These are phyloP conservation scores for Crotalus tigris DNA, from an alignment of 2,113 vertebrate genomes.

Conservation along the genomic window DNA sequence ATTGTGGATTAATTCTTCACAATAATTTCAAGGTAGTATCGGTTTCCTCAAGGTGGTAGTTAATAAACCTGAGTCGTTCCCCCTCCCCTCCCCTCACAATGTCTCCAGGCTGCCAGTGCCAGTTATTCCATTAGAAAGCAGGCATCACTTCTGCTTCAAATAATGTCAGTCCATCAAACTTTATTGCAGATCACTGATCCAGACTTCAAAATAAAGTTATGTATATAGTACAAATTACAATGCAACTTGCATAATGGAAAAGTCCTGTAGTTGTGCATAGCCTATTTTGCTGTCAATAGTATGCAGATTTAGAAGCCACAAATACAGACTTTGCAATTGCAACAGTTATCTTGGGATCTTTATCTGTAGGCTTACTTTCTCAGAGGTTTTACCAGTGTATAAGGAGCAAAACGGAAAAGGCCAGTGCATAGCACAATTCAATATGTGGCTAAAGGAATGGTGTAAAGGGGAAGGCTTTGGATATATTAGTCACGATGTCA, in stretches of 20 bases:
- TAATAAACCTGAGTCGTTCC: constrained; percentile 25
- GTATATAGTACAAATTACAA: neutral
- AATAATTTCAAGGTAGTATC: constrained; percentile 12
- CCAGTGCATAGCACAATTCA: too few relatives aligned
- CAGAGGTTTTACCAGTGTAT: too few relatives aligned
- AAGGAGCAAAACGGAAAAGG: too few relatives aligned
- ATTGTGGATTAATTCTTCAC: constrained; percentile 40
- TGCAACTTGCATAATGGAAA: neutral
- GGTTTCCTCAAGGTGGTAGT: constrained; percentile 16
- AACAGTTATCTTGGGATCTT: neutral
- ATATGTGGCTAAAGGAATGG: too few relatives aligned
- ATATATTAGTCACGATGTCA: too few relatives aligned
- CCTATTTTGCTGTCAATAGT: neutral
- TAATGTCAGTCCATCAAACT: neutral
- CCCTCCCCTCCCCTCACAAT: neutral
- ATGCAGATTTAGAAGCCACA: neutral
- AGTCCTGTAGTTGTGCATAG: neutral
- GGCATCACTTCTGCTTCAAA: constrained; percentile 23
- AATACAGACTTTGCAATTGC: neutral
- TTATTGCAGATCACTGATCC: neutral
- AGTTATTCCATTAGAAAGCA: constrained; percentile 9
- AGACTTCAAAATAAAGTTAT: neutral
- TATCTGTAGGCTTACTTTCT: too few relatives aligned
- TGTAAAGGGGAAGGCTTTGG: too few relatives aligned
- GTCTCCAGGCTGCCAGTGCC: constrained; percentile 3